Evolutionary conservation across 53 echinoderm and acorn worm genomes (phyloP), one percentile per base, ranked within the genome.

Genomic region (Pentamera pediparva): DNA sequence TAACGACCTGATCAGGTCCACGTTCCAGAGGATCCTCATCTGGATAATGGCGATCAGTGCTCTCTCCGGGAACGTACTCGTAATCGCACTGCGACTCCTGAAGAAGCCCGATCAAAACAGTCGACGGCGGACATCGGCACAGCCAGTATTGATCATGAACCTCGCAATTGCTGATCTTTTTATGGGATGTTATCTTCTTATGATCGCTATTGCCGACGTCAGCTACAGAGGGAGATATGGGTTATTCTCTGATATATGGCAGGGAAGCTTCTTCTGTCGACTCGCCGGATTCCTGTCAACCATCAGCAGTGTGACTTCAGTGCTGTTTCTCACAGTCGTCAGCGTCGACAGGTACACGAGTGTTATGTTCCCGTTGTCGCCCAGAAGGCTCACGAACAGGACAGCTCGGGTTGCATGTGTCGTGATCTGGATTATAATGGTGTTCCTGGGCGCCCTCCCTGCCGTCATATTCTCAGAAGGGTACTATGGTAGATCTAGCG

Each of bases 401-500:
- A 82, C 82, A 4, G 52, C 83, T 13, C 45, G 3, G 9, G 21
- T 45, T 18, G 72, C 64, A 18, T 61, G 55, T 2, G 45, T 47
- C 4, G 25, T 47, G 2, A 54, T 82, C 28, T 98, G 98, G 98
- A 3, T 58, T 12, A 34, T 75, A 5, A 71, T 79, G 32, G 32
- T 86, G 3, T 24, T 92, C 8, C 52, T 91, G n/a, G 81, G 92
- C 31, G 76, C 60, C 10, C 49, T 92, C 18, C 98, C 98, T 5
- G 74, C 81, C 0, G 40, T 98, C 10, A 79, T 88, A 4, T 98
- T 98, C 29, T 86, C 83, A 1, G 78, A 70, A 15, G 73, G 69
- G 8, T 98, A 83, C 76, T 98, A 98, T 37, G 98, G 91, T 1
- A 88, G 98, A 1, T 92, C 98, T 27, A 86, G 91, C 41, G 98